phyloP scores from a whole-genome alignment of 1,140 invertebrate genomes.

The Stegodyphus dumicola region DNA sequence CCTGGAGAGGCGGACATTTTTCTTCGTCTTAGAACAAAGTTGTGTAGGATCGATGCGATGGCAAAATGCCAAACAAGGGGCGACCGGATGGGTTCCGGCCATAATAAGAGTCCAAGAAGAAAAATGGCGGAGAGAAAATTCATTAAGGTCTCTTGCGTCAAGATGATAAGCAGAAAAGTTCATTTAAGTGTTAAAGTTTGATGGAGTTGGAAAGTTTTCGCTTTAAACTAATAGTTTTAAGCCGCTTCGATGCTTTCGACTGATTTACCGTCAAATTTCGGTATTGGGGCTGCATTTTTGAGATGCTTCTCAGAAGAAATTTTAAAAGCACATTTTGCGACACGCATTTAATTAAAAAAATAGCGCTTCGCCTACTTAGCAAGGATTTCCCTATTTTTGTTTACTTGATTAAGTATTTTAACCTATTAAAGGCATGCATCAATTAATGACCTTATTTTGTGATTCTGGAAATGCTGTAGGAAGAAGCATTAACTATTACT shows the following conservation, averaged over 20 bases:
- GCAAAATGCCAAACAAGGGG: slow-evolving; percentile 53
- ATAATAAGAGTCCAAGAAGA: slow-evolving; percentile 51
- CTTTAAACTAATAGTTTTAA: slow-evolving; percentile 61
- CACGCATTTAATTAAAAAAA: too few species aligned
- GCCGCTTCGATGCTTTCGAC: slow-evolving; percentile 55
- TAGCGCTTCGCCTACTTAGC: too few species aligned
- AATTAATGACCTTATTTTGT: too few species aligned
- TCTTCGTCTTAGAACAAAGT: slow-evolving; percentile 58
- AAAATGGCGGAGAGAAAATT: slow-evolving; percentile 59
- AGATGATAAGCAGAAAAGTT: slow-evolving; percentile 61
- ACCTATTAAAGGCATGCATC: too few species aligned
- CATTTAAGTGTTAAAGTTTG: slow-evolving; percentile 62
- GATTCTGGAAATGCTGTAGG: too few species aligned
- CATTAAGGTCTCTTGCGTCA: slow-evolving; percentile 60
- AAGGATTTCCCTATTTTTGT: too few species aligned
- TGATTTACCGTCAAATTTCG: slow-evolving; percentile 43
- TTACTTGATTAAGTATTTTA: too few species aligned
- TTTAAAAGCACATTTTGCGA: too few species aligned
- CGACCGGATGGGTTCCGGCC: slow-evolving; percentile 30
- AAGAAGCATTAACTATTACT: too few species aligned
- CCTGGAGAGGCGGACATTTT: slow-evolving; percentile 49
- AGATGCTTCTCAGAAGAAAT: slow-evolving; percentile 33
- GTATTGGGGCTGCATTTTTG: slow-evolving; percentile 41
- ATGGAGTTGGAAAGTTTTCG: slow-evolving; percentile 59
- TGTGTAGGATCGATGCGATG: slow-evolving; percentile 50